Conservation (phyloP, 1,140 invertebrate genomes). For the Hypsibius dujardini region DNA sequence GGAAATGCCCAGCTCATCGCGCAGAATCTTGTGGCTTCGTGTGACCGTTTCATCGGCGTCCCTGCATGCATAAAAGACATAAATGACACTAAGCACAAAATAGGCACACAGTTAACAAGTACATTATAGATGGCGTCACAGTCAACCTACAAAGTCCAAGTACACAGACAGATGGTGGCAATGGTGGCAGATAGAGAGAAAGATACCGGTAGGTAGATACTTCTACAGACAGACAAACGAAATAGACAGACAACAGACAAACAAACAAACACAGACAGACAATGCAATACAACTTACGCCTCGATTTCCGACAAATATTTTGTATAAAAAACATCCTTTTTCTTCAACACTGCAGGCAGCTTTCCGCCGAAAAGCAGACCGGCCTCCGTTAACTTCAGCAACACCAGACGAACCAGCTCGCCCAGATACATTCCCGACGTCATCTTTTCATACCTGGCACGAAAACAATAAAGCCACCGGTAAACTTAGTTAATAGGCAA, state of each 20-base stretch:
- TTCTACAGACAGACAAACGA: background rate
- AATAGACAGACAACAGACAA: background rate
- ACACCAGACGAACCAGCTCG: slow-evolving; percentile 47
- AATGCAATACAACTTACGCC: slow-evolving; percentile 38
- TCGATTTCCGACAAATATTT: slow-evolving; percentile 97
- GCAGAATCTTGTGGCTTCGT: slow-evolving; percentile 59
- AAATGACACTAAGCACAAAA: too few species aligned
- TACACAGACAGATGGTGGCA: background rate
- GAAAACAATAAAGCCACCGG: slow-evolving; percentile 8
- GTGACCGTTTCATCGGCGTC: slow-evolving; percentile 56
- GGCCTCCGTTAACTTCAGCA: slow-evolving; percentile 54
- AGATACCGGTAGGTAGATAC: background rate
- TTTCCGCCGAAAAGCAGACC: slow-evolving; percentile 56
- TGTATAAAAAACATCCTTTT: slow-evolving; percentile 61
- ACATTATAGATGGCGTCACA: background rate
- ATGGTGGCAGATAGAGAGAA: background rate
- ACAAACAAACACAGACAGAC: background rate
- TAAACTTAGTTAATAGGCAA: background rate
- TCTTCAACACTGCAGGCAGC: background rate
- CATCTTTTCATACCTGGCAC: slow-evolving; percentile 66
- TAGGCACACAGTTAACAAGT: slow-evolving; percentile 32
- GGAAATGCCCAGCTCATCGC: slow-evolving; percentile 62
- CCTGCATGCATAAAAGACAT: slow-evolving; percentile 22
- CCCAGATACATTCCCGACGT: slow-evolving; percentile 78
- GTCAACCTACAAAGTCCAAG: background rate